Evolutionary conservation across 1,140 invertebrate species (phyloP).

Genomic region (Epicauta chinensis): DNA sequence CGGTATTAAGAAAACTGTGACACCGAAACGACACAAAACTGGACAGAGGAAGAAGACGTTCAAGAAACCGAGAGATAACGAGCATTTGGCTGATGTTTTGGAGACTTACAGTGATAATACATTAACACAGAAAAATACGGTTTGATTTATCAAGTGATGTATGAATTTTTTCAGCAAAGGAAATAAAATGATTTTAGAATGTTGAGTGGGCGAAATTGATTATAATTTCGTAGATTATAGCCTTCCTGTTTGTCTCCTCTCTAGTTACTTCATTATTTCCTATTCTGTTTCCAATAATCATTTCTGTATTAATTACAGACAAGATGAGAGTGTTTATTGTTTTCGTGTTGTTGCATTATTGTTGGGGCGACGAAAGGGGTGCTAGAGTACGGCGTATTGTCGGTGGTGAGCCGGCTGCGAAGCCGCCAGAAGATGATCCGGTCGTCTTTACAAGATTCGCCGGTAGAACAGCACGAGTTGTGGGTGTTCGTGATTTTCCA

Average conservation of each 20-base stretch:
- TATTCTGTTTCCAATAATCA: not conserved
- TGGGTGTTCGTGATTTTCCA: conserved; percentile 45
- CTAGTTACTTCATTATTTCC: not conserved
- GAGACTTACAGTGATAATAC: conserved; percentile 73
- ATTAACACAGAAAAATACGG: conserved; percentile 47
- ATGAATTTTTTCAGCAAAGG: too few relatives aligned
- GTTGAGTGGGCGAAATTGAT: conserved; percentile 1
- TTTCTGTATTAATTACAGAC: not conserved
- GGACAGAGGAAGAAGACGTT: conserved; percentile 63
- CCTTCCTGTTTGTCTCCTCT: conserved; percentile 7
- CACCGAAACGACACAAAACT: conserved; percentile 70
- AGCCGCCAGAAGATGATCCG: conserved; percentile 54
- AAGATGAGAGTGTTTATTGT: conserved; percentile 5
- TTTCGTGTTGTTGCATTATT: not conserved
- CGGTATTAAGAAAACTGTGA: conserved; percentile 63
- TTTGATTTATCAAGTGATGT: conserved; percentile 17
- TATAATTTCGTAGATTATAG: not conserved
- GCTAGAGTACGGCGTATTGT: conserved; percentile 50
- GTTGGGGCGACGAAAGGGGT: conserved; percentile 12
- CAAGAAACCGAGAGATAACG: conserved; percentile 79
- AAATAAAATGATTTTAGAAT: too few relatives aligned
- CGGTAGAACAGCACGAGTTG: conserved; percentile 47
- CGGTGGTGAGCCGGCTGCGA: conserved; percentile 49
- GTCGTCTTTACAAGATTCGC: conserved; percentile 51
- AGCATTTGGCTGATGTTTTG: conserved; percentile 76